Conservation (phyloP, 2,888 invertebrate species). For the Antheraea yamamai region DNA sequence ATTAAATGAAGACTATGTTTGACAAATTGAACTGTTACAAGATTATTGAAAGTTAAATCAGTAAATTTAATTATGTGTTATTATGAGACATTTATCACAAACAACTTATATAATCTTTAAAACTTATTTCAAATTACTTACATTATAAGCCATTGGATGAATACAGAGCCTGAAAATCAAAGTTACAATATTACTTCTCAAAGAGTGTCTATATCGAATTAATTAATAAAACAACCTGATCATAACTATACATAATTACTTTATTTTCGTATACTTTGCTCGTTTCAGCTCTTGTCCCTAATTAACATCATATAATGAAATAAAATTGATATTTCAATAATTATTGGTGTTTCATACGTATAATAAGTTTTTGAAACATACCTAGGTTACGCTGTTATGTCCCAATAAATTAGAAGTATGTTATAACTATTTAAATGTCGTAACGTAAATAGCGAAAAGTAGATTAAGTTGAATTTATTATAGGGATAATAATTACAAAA, state of each 20-base stretch:
- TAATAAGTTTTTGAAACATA: neutral
- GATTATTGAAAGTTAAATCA: neutral
- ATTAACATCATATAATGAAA: neutral
- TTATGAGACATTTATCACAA: neutral
- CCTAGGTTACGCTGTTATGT: neutral
- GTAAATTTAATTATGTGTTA: neutral
- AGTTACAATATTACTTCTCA: neutral
- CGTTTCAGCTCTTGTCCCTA: neutral
- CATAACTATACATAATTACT: neutral
- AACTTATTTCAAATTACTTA: conserved; percentile 13
- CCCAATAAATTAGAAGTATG: neutral
- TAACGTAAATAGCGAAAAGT: neutral
- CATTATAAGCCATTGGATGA: conserved; percentile 24
- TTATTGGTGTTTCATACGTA: neutral
- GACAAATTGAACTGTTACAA: too few species aligned
- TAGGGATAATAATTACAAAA: neutral
- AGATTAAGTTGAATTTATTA: neutral
- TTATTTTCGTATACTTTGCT: neutral
- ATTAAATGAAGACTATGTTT: too few species aligned
- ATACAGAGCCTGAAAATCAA: conserved; percentile 6
- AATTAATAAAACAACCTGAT: neutral
- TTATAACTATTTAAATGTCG: neutral
- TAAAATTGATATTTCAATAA: neutral
- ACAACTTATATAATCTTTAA: neutral
- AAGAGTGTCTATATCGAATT: neutral